Evolutionary conservation across 2,113 vertebrate genomes (phyloP).

Genomic region (Sorex fumeus): DNA sequence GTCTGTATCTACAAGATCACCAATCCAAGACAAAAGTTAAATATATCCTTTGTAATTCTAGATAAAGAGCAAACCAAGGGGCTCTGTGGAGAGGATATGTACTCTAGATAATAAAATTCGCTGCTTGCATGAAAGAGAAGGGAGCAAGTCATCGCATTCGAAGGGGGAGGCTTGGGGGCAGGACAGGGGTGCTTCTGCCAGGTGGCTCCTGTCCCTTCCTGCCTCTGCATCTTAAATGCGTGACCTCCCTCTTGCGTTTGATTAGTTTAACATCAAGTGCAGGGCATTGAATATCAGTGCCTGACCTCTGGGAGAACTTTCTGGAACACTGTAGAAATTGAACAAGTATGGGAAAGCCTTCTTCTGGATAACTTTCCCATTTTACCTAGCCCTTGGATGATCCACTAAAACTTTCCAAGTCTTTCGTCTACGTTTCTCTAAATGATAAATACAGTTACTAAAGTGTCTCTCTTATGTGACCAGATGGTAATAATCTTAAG

Average conservation of each 20-base stretch:
- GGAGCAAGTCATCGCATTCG: slow-evolving; percentile 10
- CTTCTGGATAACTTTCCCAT: slow-evolving; percentile 13
- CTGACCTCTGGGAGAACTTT: slow-evolving; percentile 69
- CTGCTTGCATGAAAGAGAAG: not conserved
- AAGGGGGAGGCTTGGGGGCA: not conserved
- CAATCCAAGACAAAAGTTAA: slow-evolving; percentile 5
- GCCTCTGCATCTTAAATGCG: slow-evolving; percentile 68
- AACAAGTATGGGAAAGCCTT: slow-evolving; percentile 62
- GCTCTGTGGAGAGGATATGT: not conserved
- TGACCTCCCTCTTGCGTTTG: slow-evolving; percentile 70
- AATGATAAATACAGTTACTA: slow-evolving; percentile 66
- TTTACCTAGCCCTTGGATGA: slow-evolving; percentile 2
- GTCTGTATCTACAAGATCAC: not conserved
- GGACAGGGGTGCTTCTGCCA: not conserved
- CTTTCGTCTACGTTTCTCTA: slow-evolving; percentile 54
- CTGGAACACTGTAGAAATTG: slow-evolving; percentile 59
- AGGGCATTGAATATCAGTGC: slow-evolving; percentile 48
- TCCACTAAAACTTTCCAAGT: not conserved
- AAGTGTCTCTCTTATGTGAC: not conserved
- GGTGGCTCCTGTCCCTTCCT: slow-evolving; percentile 65
- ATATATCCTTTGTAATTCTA: not conserved
- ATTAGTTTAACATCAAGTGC: slow-evolving; percentile 67
- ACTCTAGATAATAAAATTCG: slow-evolving; percentile 5
- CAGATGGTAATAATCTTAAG: slow-evolving; percentile 68
- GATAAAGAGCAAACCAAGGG: slow-evolving; percentile 42